Evolutionary conservation across 2,113 vertebrate species (phyloP), one percentile per base, ranked within the genome.

Genomic region (Lagopus leucura): DNA sequence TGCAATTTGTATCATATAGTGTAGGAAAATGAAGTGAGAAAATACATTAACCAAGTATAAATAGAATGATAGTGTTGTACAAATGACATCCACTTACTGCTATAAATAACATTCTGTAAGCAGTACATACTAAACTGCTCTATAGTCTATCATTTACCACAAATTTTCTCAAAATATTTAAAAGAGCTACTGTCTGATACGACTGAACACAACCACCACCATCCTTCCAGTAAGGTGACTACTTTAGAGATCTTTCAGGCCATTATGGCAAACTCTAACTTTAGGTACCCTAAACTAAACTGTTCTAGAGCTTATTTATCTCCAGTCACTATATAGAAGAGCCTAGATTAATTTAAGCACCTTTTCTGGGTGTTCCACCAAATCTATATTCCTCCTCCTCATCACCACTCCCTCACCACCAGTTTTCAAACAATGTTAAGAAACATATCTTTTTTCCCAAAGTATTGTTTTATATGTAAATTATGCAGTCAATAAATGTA

Each of bases 21-120:
- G 11, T 12, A 90, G 86, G 40, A 57, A 83, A 79, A 88, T 36
- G 2, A 94, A 69, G 66, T 19, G n/a, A 89, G 63, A 86, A 92
- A 71, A 88, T 18, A 28, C 13, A 87, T 43, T 92, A 90, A 92
- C 82, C 54, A 89, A 70, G 50, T 94, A 63, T 70, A 86, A 82
- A 93, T 80, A 95, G 64, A 82, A 63, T 40, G 63, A 89, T 14
- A 90, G 50, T 6, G 52, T 12, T 10, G 38, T 58, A 77, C 45
- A 82, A 78, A 88, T 0, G 8, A 74, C 50, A 92, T 47, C 57
- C 70, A 87, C 70, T 54, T 50, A 86, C 24, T 52, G 22, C 25
- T 55, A 74, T 60, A 89, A 89, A 84, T 72, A 78, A 75, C 30
- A 64, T 13, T n/a, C 28, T 24, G 28, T 13, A 20, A 82, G 16